Evolutionary conservation across 2,113 vertebrate species (phyloP).

Genomic region (Mus spicilegus): DNA sequence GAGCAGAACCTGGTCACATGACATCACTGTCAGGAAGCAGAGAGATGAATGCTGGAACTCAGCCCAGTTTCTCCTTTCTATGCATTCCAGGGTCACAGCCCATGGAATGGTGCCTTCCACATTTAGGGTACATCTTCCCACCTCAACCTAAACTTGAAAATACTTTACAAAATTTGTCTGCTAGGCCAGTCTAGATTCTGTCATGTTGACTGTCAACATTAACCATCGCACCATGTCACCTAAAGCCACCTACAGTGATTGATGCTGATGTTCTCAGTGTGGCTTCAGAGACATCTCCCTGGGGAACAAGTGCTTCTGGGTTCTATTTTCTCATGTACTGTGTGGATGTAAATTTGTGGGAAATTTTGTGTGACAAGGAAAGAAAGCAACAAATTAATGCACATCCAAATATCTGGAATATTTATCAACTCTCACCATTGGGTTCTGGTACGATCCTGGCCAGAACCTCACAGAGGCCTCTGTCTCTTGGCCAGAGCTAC

Average conservation of each 20-base stretch:
- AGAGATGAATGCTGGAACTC: not conserved
- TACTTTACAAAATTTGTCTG: not conserved
- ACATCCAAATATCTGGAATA: not conserved
- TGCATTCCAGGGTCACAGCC: not conserved
- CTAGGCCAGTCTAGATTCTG: not conserved
- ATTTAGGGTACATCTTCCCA: not conserved
- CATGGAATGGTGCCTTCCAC: no score
- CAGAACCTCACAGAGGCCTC: not conserved
- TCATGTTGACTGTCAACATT: not conserved
- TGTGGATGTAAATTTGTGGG: not conserved
- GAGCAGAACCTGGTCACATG: not conserved
- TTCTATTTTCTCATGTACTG: not conserved
- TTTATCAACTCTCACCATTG: not conserved
- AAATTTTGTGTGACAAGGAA: not conserved
- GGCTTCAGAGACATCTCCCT: not conserved
- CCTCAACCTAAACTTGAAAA: not conserved
- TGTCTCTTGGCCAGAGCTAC: not conserved
- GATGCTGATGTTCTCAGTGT: not conserved
- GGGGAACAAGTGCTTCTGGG: not conserved
- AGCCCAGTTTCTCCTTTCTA: not conserved
- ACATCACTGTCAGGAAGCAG: not conserved
- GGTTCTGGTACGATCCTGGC: not conserved
- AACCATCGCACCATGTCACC: not conserved
- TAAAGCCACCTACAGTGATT: conserved; percentile 2
- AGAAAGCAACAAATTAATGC: no score